Evolutionary conservation across 2,888 invertebrate species (phyloP).

Genomic region (Epinotia bilunana): DNA sequence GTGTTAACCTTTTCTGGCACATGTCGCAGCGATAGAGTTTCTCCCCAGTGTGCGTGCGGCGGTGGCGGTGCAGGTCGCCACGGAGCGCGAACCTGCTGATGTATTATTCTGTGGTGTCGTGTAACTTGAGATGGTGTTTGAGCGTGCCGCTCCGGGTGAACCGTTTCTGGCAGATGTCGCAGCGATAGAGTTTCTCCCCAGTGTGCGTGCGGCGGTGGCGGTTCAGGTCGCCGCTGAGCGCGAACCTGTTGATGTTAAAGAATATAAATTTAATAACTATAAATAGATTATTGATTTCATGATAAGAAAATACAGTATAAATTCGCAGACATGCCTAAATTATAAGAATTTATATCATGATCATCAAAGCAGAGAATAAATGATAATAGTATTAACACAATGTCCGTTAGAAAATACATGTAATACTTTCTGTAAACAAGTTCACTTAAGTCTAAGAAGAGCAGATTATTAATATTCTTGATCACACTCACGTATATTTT

Average conservation of each 20-base stretch:
- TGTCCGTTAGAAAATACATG: no score
- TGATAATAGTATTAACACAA: no score
- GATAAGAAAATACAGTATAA: no score
- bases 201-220: constrained; percentile 33
- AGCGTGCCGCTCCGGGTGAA: constrained; percentile 33
- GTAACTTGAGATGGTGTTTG: constrained; percentile 19
- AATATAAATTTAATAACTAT: background rate
- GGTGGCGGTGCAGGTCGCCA: constrained; percentile 36
- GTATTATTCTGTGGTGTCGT: background rate
- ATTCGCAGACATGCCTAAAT: no score
- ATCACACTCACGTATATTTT: no score
- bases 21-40: constrained; percentile 21
- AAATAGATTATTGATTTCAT: no score
- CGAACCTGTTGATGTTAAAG: constrained; percentile 12
- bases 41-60: constrained; percentile 28
- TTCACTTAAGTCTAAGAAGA: no score
- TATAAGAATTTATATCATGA: no score
- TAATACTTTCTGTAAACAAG: no score
- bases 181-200: constrained; percentile 33
- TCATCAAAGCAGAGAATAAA: no score
- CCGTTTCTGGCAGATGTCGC: constrained; percentile 14
- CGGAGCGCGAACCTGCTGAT: constrained; percentile 24
- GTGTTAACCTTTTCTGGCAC: constrained; percentile 27
- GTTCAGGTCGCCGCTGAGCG: constrained; percentile 33
- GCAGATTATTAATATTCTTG: no score